Conservation (phyloP, 2,797 vertebrate species). For the Poecilia velifera region DNA sequence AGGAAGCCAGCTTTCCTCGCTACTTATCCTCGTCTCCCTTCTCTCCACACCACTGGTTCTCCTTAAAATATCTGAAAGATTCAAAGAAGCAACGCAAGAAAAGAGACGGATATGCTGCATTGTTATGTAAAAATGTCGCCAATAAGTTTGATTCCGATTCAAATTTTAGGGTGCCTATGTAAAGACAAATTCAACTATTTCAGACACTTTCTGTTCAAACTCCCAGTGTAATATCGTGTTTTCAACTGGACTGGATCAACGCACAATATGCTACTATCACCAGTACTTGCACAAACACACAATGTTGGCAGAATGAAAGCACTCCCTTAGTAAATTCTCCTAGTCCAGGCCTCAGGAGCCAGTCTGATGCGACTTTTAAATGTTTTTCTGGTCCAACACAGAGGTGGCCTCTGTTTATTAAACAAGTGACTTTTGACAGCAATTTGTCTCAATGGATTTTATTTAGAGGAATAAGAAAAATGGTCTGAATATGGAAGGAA, state of each 20-base stretch:
- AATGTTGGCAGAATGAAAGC: too few relatives aligned
- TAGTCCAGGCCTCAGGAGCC: too few relatives aligned
- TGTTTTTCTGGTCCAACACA: too few relatives aligned
- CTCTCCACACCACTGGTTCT: background rate
- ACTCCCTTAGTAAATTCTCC: too few relatives aligned
- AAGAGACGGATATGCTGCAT: slow-evolving; percentile 6
- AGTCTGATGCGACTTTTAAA: too few relatives aligned
- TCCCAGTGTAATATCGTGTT: background rate
- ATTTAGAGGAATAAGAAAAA: too few relatives aligned
- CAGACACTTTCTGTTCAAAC: background rate
- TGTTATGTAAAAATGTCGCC: too few relatives aligned
- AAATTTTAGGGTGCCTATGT: background rate
- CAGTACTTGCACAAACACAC: background rate
- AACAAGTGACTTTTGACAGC: too few relatives aligned
- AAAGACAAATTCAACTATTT: background rate
- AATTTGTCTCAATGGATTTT: too few relatives aligned
- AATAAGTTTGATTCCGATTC: too few relatives aligned
- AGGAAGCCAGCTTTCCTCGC: slow-evolving; percentile 26
- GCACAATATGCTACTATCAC: background rate
- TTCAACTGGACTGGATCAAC: background rate
- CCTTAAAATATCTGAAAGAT: slow-evolving; percentile 32
- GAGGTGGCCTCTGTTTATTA: too few relatives aligned
- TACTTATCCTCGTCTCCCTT: slow-evolving; percentile 12
- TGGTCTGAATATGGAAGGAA: background rate
- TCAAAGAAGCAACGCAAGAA: background rate